Percentiles rank a stretch among this genome's conserved stretches.
Conservation (phyloP, 1,140 invertebrate genomes). For the Agraylea sexmaculata region DNA sequence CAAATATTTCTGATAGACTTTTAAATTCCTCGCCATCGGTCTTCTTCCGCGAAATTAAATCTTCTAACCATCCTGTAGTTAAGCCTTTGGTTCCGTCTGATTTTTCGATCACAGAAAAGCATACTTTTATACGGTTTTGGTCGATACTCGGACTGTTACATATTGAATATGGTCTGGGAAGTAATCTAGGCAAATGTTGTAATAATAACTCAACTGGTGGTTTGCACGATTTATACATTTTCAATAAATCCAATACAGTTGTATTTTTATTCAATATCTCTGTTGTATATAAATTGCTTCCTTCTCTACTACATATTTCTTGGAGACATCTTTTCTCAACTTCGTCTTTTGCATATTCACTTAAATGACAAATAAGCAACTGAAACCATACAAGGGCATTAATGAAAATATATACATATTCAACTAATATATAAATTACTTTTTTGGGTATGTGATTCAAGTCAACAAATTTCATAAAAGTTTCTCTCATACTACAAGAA, state of each 20-base stretch:
- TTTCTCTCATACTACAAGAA: constrained; percentile 12
- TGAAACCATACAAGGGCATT: constrained; percentile 26
- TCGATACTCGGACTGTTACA: constrained; percentile 48
- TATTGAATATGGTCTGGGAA: constrained; percentile 71
- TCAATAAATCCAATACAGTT: constrained; percentile 53
- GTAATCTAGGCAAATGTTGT: constrained; percentile 59
- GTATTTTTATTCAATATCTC: constrained; percentile 46
- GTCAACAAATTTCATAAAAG: constrained; percentile 14
- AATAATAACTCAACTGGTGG: constrained; percentile 54
- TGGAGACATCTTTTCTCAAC: constrained; percentile 49
- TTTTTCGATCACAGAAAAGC: constrained; percentile 53
- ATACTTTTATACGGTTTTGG: constrained; percentile 44
- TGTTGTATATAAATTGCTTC: constrained; percentile 45
- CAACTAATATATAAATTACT: constrained; percentile 8
- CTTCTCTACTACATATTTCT: constrained; percentile 53
- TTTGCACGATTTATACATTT: constrained; percentile 47
- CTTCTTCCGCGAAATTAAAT: constrained; percentile 22
- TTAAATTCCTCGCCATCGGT: constrained; percentile 21
- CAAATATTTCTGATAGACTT: neutral
- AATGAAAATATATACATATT: neutral
- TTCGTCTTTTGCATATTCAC: constrained; percentile 44
- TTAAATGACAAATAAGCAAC: constrained; percentile 50
- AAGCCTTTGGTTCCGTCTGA: constrained; percentile 45
- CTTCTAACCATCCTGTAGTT: constrained; percentile 54
- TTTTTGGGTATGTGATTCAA: constrained; percentile 16